phyloP scores from a whole-genome alignment of 1,140 invertebrate species.

The Leptestheria dahalacensis region DNA sequence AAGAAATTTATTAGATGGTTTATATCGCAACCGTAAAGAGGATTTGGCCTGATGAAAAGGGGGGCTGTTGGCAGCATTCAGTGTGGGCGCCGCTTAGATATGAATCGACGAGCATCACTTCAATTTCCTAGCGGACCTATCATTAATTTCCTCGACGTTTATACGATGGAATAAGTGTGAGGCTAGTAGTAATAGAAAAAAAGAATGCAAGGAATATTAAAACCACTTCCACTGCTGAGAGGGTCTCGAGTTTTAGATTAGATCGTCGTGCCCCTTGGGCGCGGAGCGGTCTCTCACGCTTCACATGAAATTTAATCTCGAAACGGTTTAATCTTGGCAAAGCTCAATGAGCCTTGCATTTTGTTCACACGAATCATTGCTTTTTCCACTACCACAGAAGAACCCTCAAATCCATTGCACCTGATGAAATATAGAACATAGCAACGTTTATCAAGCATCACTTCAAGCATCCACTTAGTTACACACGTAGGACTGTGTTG shows the following conservation, averaged over 20 bases:
- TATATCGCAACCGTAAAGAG: neutral
- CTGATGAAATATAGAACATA: too few relatives aligned
- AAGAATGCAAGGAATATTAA: too few relatives aligned
- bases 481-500: too few relatives aligned
- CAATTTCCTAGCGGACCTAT: neutral
- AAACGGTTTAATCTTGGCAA: neutral
- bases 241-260: neutral
- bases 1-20: neutral
- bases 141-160: neutral
- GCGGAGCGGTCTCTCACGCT: neutral
- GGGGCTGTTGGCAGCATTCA: neutral
- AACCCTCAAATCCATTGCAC: too few relatives aligned
- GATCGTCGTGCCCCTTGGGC: neutral
- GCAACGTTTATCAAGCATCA: too few relatives aligned
- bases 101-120: neutral
- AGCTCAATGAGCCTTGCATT: neutral
- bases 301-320: neutral
- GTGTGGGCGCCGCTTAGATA: neutral
- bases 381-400: too few relatives aligned
- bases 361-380: neutral
- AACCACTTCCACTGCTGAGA: neutral
- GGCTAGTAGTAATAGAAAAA: too few relatives aligned
- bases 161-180: neutral
- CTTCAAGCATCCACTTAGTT: too few relatives aligned
- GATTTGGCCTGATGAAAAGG: neutral